Evolutionary conservation across 2,113 vertebrate genomes (phyloP).

Genomic region (Macroglossus sobrinus): DNA sequence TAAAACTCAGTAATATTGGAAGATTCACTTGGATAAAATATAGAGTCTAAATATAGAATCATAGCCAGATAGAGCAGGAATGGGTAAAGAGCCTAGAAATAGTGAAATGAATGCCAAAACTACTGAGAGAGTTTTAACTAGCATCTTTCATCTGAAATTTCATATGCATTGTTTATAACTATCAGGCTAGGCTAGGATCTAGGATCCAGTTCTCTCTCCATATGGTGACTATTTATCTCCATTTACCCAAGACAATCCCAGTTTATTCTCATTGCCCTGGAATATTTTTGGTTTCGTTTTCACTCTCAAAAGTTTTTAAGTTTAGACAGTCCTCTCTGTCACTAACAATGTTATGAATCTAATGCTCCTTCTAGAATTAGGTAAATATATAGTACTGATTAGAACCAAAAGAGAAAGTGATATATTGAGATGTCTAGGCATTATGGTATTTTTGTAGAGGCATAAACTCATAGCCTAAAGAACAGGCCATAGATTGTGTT

Average conservation of each 20-base stretch:
- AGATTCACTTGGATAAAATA: not conserved
- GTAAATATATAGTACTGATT: not conserved
- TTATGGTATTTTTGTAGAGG: not conserved
- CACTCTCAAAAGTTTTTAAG: not conserved
- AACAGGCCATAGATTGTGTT: not conserved
- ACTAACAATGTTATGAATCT: not conserved
- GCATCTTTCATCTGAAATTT: not conserved
- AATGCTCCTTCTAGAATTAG: not conserved
- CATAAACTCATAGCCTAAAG: not conserved
- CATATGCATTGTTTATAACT: not conserved
- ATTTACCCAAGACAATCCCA: not conserved
- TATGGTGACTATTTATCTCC: accelerated
- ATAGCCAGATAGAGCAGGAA: not conserved
- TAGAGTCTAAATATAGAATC: not conserved
- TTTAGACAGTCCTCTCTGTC: not conserved
- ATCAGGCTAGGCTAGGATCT: not conserved
- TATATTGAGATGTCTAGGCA: not conserved
- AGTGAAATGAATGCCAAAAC: not conserved
- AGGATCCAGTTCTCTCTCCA: not conserved
- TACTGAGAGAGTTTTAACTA: not conserved
- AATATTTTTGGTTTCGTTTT: not conserved
- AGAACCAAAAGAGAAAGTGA: not conserved
- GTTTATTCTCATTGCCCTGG: not conserved
- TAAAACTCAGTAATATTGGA: conserved; percentile 35
- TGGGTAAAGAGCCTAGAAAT: not conserved